Evolutionary conservation across 1,140 invertebrate genomes (phyloP).

Genomic region (Aphelinus certus): DNA sequence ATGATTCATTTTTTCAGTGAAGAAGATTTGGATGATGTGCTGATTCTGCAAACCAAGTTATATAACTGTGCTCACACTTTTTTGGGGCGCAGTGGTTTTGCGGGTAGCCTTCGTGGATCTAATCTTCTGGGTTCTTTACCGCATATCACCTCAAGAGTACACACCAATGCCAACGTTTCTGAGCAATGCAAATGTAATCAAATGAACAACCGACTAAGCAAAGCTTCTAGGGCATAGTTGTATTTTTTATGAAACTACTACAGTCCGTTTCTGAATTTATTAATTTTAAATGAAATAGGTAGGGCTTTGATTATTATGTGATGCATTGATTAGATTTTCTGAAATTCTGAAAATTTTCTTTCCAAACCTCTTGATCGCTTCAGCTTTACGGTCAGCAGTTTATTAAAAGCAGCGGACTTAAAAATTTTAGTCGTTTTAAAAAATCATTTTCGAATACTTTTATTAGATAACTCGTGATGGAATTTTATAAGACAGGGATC

Average conservation of each 20-base stretch:
- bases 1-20: slow-evolving; percentile 61
- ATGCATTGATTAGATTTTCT: neutral
- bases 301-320: neutral
- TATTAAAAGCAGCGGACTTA: too few species aligned
- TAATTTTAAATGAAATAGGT: neutral
- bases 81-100: slow-evolving; percentile 67
- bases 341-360: slow-evolving; percentile 1
- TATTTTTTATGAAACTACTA: neutral
- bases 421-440: too few species aligned
- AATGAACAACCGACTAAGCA: slow-evolving; percentile 51
- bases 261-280: neutral
- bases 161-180: slow-evolving; percentile 56
- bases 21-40: slow-evolving; percentile 72
- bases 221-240: slow-evolving; percentile 55
- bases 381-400: neutral
- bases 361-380: neutral
- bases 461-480: too few species aligned
- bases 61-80: slow-evolving; percentile 75
- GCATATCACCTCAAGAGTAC: slow-evolving; percentile 62
- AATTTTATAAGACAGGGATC: too few species aligned
- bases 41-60: slow-evolving; percentile 72
- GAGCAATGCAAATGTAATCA: slow-evolving; percentile 63
- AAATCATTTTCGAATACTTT: too few species aligned
- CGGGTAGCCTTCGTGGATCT: slow-evolving; percentile 57
- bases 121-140: slow-evolving; percentile 64